A percentile compares a stretch with the other conserved stretches of the same genome.
Conservation (phyloP, 2,113 vertebrate species). For the Heterotilapia buettikoferi region DNA sequence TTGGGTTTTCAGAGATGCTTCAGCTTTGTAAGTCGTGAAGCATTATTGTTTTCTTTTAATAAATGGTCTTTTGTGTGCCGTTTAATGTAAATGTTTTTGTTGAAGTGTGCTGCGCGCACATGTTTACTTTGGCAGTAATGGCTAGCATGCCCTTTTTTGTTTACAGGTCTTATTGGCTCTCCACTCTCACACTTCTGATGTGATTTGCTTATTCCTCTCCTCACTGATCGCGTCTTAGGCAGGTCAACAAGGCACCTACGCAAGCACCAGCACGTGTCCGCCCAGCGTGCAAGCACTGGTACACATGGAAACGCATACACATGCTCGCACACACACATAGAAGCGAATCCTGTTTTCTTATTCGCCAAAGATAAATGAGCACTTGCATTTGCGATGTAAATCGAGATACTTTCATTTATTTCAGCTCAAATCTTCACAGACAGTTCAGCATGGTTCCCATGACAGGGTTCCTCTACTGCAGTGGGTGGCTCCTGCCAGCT, state of each 20-base stretch:
- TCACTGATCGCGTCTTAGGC: neutral
- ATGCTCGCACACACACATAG: neutral
- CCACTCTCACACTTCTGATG: conserved; percentile 16
- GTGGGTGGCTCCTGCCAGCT: conserved; percentile 62
- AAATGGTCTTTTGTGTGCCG: conserved; percentile 44
- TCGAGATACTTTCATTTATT: conserved; percentile 44
- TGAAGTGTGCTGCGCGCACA: conserved; percentile 19
- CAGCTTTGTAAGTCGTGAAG: conserved; percentile 34
- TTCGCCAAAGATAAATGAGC: conserved; percentile 17
- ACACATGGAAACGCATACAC: neutral
- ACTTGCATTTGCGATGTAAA: conserved; percentile 20
- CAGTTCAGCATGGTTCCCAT: conserved; percentile 73
- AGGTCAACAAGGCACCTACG: neutral
- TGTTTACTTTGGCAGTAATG: conserved; percentile 43
- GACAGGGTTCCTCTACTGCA: conserved; percentile 59
- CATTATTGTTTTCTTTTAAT: conserved; percentile 63
- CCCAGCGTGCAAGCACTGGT: neutral
- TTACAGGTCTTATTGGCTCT: conserved; percentile 45
- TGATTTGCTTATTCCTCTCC: conserved; percentile 17
- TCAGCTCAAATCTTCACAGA: conserved; percentile 51
- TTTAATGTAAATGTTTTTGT: conserved; percentile 59
- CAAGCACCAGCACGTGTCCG: neutral
- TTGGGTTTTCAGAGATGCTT: conserved; percentile 35
- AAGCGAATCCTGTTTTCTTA: neutral
- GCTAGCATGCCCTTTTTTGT: conserved; percentile 41